phyloP scores from a whole-genome alignment of 2,888 invertebrate species.

The Patella ulyssiponensis region DNA sequence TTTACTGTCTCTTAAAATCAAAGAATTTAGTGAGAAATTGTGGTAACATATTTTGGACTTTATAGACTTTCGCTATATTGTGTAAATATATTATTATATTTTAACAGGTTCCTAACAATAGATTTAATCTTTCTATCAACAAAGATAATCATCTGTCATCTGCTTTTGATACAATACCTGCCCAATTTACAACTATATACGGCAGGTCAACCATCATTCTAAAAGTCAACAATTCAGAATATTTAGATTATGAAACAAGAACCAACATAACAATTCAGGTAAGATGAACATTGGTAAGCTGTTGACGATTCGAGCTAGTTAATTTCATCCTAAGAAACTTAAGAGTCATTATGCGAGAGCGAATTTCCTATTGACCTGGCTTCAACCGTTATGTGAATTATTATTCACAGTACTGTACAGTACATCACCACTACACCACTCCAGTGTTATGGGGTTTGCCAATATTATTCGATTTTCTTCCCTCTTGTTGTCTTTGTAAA shows the following conservation, averaged over 20 bases:
- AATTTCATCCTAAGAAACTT: no score
- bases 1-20: slow-evolving; percentile 15
- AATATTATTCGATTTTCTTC: no score
- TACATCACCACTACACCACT: no score
- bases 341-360: no score
- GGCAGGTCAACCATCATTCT: slow-evolving; percentile 52
- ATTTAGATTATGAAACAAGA: slow-evolving; percentile 84
- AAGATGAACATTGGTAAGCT: not conserved
- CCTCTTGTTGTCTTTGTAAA: no score
- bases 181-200: slow-evolving; percentile 38
- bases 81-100: slow-evolving; percentile 10
- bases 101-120: slow-evolving; percentile 54
- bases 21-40: slow-evolving; percentile 10
- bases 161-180: slow-evolving; percentile 52
- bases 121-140: slow-evolving; percentile 48
- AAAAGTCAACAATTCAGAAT: slow-evolving; percentile 60
- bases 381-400: not conserved
- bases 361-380: not conserved
- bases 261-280: slow-evolving; percentile 57
- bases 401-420: no score
- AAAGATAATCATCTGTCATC: slow-evolving; percentile 48
- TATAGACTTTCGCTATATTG: no score
- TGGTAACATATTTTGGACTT: no score
- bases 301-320: no score
- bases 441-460: no score